phyloP scores from a whole-genome alignment of 2,888 invertebrate genomes.

The Caenorhabditis afra region DNA sequence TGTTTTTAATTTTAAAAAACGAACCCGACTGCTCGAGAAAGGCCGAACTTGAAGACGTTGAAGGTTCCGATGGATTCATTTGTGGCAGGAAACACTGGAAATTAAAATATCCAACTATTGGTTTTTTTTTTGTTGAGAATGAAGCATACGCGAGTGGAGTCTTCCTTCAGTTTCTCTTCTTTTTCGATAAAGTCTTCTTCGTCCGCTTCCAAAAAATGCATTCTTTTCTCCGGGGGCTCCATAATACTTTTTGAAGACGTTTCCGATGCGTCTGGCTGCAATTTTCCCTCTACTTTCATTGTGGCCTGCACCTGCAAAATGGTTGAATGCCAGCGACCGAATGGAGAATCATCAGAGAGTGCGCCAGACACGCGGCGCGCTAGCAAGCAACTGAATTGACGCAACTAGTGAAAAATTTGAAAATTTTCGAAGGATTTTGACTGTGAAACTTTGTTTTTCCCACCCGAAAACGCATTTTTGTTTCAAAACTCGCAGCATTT shows the following conservation, averaged over 20 bases:
- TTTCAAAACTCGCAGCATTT: too few species aligned
- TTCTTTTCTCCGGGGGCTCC: not conserved
- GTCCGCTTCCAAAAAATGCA: not conserved
- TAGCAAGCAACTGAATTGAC: not conserved
- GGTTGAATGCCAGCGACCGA: not conserved
- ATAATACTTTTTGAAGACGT: not conserved
- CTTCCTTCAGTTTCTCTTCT: too few species aligned
- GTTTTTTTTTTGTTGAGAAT: too few species aligned
- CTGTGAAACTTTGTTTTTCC: not conserved
- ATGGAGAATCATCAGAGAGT: not conserved
- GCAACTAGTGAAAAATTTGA: conserved; percentile 3
- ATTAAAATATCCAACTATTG: not conserved
- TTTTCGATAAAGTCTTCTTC: conserved; percentile 4
- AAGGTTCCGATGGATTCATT: conserved; percentile 31
- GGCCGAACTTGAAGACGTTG: conserved; percentile 17
- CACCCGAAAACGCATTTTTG: too few species aligned
- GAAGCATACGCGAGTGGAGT: too few species aligned
- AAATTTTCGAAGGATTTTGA: not conserved
- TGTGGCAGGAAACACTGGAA: conserved; percentile 25
- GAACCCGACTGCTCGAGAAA: too few species aligned
- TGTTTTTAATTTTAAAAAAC: not conserved
- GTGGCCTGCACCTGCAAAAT: conserved; percentile 1
- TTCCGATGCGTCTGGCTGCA: not conserved
- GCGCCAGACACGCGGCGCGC: not conserved
- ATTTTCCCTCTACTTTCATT: conserved; percentile 1